Conservation (phyloP, 2,888 invertebrate genomes). For the Linnaemya tessellans region DNA sequence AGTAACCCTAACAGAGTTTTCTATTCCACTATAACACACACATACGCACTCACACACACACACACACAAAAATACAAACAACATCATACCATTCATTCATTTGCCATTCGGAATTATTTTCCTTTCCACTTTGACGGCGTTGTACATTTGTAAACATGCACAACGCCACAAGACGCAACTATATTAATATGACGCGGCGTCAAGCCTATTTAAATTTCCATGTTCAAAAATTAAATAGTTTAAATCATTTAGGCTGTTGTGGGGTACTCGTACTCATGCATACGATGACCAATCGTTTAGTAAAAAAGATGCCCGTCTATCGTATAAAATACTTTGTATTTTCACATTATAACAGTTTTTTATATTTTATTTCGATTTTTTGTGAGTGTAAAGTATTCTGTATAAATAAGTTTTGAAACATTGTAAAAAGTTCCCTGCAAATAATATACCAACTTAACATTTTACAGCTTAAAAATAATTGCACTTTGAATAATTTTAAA, state of each 20-base stretch:
- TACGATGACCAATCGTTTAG: too few relatives aligned
- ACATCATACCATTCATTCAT: conserved; percentile 28
- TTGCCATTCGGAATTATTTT: conserved; percentile 39
- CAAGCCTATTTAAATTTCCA: not conserved
- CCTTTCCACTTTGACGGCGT: conserved; percentile 47
- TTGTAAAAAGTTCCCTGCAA: too few relatives aligned
- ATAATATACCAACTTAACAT: too few relatives aligned
- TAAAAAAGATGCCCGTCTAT: too few relatives aligned
- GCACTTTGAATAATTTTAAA: too few relatives aligned
- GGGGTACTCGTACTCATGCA: not conserved
- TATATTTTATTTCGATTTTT: too few relatives aligned
- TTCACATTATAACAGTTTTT: too few relatives aligned
- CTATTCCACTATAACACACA: not conserved
- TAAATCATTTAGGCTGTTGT: conserved; percentile 24
- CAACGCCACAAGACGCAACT: not conserved
- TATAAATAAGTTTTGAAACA: too few relatives aligned
- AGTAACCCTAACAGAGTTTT: conserved; percentile 43
- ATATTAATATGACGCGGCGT: conserved; percentile 6
- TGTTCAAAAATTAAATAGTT: conserved; percentile 14
- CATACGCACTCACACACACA: not conserved
- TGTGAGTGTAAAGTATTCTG: too few relatives aligned
- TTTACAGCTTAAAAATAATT: too few relatives aligned
- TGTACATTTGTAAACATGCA: conserved; percentile 29
- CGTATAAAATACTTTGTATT: too few relatives aligned
- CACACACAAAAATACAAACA: not conserved